These are phyloP conservation scores for Virgularia gustaviana DNA, from an alignment of 92 coral and sea anemone genomes.

Conservation along the genomic window DNA sequence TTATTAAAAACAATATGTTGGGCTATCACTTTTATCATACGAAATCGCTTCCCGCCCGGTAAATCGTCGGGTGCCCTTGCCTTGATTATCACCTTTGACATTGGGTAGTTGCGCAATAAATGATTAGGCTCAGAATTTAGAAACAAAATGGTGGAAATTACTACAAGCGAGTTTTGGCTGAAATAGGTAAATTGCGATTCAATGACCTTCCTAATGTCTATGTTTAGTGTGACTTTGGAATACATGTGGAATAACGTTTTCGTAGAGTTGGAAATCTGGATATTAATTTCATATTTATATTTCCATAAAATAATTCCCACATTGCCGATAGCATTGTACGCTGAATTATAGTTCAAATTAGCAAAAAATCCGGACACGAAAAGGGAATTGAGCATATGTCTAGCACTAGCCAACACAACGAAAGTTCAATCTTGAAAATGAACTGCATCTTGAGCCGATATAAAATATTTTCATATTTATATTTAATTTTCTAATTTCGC, in stretches of 20 bases:
- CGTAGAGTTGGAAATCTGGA: background rate
- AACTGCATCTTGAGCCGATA: background rate
- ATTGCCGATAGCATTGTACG: background rate
- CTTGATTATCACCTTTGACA: too few relatives aligned
- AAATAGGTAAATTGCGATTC: slow-evolving; percentile 1
- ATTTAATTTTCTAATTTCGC: slow-evolving; percentile 9
- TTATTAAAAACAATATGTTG: too few relatives aligned
- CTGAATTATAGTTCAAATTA: background rate
- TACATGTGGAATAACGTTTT: background rate
- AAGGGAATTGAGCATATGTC: background rate
- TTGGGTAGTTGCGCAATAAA: too few relatives aligned
- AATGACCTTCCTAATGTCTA: background rate
- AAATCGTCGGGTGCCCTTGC: too few relatives aligned
- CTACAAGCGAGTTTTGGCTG: background rate
- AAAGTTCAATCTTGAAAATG: slow-evolving; percentile 6
- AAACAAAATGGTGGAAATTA: background rate
- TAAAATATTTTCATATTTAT: background rate
- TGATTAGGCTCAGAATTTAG: too few relatives aligned
- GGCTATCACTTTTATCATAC: too few relatives aligned
- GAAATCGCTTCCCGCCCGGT: too few relatives aligned
- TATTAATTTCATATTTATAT: slow-evolving; percentile 6
- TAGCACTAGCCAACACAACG: slow-evolving; percentile 1
- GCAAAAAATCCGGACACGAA: background rate
- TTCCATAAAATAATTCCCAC: background rate
- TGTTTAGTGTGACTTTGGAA: slow-evolving; percentile 9